Evolutionary conservation across 2,113 vertebrate species (phyloP), one percentile per base, ranked within the genome.

Genomic region (Takifugu flavidus): DNA sequence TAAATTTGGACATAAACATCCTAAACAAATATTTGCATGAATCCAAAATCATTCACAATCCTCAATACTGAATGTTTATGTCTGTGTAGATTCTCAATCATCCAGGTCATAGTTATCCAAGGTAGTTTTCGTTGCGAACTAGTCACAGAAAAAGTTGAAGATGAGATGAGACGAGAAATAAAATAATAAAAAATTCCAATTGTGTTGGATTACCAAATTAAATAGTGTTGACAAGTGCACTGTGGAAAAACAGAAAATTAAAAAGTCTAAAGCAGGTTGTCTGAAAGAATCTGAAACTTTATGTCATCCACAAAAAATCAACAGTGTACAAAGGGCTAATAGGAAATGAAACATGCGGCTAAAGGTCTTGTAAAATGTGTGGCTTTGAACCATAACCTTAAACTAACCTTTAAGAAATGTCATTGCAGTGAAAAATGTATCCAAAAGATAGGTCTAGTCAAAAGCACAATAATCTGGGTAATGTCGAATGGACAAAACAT

Each of bases 271-370:
- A 71, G 51, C 65, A 25, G 69, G 84, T 84, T 86, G 74, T 83
- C 77, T 68, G 82, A 83, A 78, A 64, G 82, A 75, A 82, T 74
- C 66, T 25, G 75, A 62, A 77, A 71, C 60, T 66, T 78, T 66
- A 66, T 75, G 74, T 67, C 81, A 82, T 84, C 69, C 72, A 88
- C 83, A 87, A 86, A 83, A 82, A 85, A 61, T 47, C 86, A 86
- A n/a, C n/a, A 72, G 70, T 77, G 65, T 77, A 78, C 81, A 83
- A 79, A 81, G 4, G 65, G 53, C 55, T 44, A 66, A 61, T 66
- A 59, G 66, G 72, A 70, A 75, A 70, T 60, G 63, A 78, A 49
- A 56, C 59, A 54, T 63, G 54, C 43, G 67, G 34, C 56, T 51
- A 56, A 76, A 73, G 56, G 42, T 64, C 58, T 64, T 59, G 14